Conservation (phyloP, 2,888 invertebrate genomes). For the Drosophila birchii region DNA sequence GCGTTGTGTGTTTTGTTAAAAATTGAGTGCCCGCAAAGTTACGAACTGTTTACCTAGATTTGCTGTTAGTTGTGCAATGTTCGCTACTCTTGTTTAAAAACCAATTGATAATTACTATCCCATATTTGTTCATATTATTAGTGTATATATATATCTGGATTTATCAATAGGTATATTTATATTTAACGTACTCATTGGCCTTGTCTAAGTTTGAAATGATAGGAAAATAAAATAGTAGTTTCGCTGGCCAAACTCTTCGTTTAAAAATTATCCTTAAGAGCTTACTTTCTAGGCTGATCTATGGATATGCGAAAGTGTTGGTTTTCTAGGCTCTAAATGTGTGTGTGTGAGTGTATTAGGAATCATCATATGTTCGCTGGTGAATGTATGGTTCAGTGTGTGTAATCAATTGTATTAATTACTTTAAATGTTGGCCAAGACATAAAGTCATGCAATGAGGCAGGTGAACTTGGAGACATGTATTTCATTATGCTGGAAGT, state of each 20-base stretch:
- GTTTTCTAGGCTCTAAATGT: constrained; percentile 61
- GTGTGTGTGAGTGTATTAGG: constrained; percentile 59
- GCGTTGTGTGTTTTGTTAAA: constrained; percentile 48
- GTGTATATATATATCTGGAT: constrained; percentile 39
- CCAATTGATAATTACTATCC: constrained; percentile 71
- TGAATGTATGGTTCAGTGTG: constrained; percentile 34
- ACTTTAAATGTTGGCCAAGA: constrained; percentile 72
- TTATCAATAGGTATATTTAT: constrained; percentile 43
- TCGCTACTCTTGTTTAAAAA: constrained; percentile 73
- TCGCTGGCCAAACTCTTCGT: constrained; percentile 17
- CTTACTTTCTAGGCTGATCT: constrained; percentile 62
- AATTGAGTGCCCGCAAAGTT: constrained; percentile 60
- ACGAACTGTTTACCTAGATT: constrained; percentile 39
- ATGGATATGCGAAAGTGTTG: constrained; percentile 63
- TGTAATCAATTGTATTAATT: constrained; percentile 77
- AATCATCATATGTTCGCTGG: constrained; percentile 73
- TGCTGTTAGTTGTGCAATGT: constrained; percentile 64
- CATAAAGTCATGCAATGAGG: constrained; percentile 51
- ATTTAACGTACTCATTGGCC: constrained; percentile 68
- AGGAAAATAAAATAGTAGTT: constrained; percentile 50
- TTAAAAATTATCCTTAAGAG: constrained; percentile 78
- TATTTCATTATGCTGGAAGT: constrained; percentile 16
- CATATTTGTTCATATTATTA: constrained; percentile 54
- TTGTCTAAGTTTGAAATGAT: constrained; percentile 46
- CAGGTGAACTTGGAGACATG: neutral